Evolutionary conservation across 2,113 vertebrate species (phyloP).

Genomic region (Axis porcinus): DNA sequence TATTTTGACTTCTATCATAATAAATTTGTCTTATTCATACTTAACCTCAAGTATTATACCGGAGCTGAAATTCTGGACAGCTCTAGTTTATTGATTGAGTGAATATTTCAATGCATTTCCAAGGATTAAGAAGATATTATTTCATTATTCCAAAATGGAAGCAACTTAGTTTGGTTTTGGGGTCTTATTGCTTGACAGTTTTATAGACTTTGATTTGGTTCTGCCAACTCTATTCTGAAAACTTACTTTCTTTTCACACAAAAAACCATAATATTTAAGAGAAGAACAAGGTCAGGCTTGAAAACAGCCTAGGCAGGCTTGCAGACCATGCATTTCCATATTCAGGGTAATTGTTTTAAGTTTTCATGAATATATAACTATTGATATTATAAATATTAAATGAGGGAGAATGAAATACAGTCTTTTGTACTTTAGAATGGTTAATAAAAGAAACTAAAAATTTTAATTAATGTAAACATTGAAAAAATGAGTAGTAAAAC

Average conservation of each 20-base stretch:
- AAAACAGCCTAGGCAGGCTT: not conserved
- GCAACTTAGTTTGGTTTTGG: not conserved
- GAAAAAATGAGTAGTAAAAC: not conserved
- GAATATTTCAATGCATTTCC: not conserved
- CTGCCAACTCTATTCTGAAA: not conserved
- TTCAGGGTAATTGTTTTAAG: not conserved
- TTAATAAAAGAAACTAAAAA: not conserved
- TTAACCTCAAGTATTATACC: not conserved
- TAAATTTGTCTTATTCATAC: not conserved
- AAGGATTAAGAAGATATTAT: not conserved
- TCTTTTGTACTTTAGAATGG: not conserved
- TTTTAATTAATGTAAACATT: not conserved
- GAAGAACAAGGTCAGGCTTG: not conserved
- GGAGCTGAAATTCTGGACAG: not conserved
- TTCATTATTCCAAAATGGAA: slow-evolving; percentile 6
- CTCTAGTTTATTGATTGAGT: not conserved
- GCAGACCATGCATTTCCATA: not conserved
- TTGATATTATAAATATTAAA: not conserved
- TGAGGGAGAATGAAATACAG: not conserved
- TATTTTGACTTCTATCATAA: not conserved
- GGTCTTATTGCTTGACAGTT: not conserved
- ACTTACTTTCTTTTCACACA: not conserved
- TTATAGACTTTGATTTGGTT: not conserved
- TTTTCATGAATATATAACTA: not conserved
- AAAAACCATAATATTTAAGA: not conserved